Evolutionary conservation across 2,797 vertebrate species (phyloP).

Genomic region (Glyptemys insculpta): DNA sequence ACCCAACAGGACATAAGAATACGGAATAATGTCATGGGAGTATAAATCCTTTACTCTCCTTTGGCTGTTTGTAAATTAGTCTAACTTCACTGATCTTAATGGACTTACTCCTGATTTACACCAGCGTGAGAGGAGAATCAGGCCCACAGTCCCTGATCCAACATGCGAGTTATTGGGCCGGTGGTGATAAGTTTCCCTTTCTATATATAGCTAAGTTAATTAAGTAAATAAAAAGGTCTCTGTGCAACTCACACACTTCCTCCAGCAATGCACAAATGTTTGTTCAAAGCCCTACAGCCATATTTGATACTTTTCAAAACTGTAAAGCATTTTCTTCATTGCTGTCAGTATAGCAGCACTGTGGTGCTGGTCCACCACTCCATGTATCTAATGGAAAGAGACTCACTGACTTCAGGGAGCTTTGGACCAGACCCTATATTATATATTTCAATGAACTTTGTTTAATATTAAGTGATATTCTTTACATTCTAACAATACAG

Average conservation of each 20-base stretch:
- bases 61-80: not conserved
- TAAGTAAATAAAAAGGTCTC: not conserved
- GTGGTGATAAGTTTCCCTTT: not conserved
- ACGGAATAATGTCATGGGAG: not conserved
- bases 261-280: not conserved
- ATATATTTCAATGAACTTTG: not conserved
- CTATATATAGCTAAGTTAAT: not conserved
- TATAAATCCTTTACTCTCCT: not conserved
- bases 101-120: not conserved
- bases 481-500: not conserved
- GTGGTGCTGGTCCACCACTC: not conserved
- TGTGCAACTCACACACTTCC: not conserved
- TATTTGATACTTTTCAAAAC: not conserved
- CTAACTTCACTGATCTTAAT: not conserved
- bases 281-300: not conserved
- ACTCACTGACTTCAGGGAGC: not conserved
- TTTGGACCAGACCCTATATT: not conserved
- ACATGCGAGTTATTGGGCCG: rapidly evolving
- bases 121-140: rapidly evolving
- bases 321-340: not conserved
- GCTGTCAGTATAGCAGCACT: not conserved
- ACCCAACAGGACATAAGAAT: not conserved
- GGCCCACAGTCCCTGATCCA: not conserved
- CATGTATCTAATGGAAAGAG: not conserved
- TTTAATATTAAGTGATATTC: not conserved